These are phyloP conservation scores for Coelopa pilipes DNA, from an alignment of 2,888 invertebrate genomes.

Conservation along the genomic window DNA sequence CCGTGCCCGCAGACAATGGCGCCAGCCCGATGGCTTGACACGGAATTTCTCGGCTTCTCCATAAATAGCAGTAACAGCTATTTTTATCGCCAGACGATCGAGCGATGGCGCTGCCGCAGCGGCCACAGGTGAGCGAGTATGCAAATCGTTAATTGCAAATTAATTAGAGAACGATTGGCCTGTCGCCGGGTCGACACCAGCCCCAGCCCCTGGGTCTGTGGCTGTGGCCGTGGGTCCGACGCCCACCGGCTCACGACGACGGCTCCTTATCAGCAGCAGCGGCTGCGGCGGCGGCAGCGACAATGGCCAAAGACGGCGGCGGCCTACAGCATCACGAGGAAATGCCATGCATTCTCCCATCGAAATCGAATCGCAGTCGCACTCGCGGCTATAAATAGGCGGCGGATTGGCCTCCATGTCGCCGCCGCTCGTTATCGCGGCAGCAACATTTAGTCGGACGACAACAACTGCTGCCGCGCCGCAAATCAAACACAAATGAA, in stretches of 20 bases:
- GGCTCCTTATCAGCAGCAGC: neutral
- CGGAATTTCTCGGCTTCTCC: neutral
- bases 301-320: neutral
- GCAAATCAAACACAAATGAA: slow-evolving; percentile 31
- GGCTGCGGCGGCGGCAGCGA: neutral
- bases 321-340: neutral
- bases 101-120: too few species aligned
- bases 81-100: neutral
- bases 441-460: slow-evolving; percentile 15
- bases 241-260: slow-evolving; percentile 4
- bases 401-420: neutral
- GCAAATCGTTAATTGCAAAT: slow-evolving; percentile 14
- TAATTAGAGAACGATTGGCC: slow-evolving; percentile 2
- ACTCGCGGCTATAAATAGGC: neutral
- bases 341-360: neutral
- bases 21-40: neutral
- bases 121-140: slow-evolving; percentile 1
- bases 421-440: slow-evolving; percentile 16
- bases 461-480: slow-evolving; percentile 16
- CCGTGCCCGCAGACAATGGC: neutral
- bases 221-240: neutral
- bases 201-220: neutral
- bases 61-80: slow-evolving; percentile 1
- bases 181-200: slow-evolving; percentile 6
- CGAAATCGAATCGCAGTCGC: neutral